Evolutionary conservation across 2,797 vertebrate genomes (phyloP), one percentile per base, ranked within the genome.

Genomic region (Macropus fuliginosus): DNA sequence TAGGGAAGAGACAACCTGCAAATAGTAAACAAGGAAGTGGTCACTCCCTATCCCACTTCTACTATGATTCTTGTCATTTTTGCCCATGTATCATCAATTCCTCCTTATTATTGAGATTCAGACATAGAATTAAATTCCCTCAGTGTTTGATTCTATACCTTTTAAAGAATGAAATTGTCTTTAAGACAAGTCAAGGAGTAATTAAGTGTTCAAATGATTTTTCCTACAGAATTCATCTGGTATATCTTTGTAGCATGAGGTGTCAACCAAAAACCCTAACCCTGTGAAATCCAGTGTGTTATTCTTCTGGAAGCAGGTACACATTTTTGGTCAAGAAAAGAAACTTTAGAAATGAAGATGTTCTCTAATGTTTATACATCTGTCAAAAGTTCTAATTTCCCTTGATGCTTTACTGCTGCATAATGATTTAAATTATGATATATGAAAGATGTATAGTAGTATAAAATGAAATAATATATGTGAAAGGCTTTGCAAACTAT

Each of bases 381-480:
- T 94, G 52, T 31, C 50, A 56, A 94, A 93, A 90, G 1, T 0
- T 50, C 1, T 92, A n/a, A 90, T 92, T 96, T 95, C 74, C 50
- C 2, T 90, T 27, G 74, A 87, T 9, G 4, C 21, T 50, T 87
- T 11, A 87, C 40, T 50, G 21, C 50, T 46, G 9, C 1, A 81
- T 27, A 27, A 81, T 81, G 74, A 81, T 81, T 94, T 93, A 91
- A 89, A 59, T n/a, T 93, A 21, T 52, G 40, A 46, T 52, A 54
- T 57, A 21, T 52, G 29, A 89, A 91, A 93, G 57, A 18, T 62
- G 57, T 8, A 52, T 0, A 56, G 28, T 4, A 27, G n/a, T 91
- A 56, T 52, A 50, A 57, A 87, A 74, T 87, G 56, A 5, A 62
- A 28, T 81, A 29, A 34, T 29, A 50, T 16, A 11, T 93, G 10